Base-by-base conservation (phyloP, 2,888 invertebrate genomes). In the Ecliptopera silaceata region DNA sequence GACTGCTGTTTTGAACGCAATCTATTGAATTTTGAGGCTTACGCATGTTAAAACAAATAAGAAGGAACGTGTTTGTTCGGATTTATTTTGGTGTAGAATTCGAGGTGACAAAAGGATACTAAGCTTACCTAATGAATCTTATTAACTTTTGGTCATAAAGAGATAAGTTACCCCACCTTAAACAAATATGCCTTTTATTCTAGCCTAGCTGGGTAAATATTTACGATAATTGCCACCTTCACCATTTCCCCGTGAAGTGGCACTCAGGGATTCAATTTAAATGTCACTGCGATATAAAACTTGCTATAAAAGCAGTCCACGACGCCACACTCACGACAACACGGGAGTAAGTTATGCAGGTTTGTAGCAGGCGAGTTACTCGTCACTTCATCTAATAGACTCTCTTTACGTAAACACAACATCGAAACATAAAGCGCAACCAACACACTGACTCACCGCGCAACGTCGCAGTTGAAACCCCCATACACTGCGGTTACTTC, bases 251-350 rank as follows among this genome's bases (percentile, higher is more conserved):
- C 6, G 8, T 36, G 13, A 48, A 31, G 22, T 50, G 10, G 15
- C 38, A 8, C 41, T 20, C 15, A 12, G 53, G 53, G 49, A 39
- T 8, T 12, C 43, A 44, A 20, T 47, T 36, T 49, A 38, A 60
- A 60, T 60, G 45, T 31, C 52, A 56, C 43, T n/a, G 43, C 8
- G n/a, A 17, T 39, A 26, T 26, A 13, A 39, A 39, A 18, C 4
- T 18, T 13, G 42, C 8, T 26, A 42, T 26, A 42, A 42, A 42
- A 22, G 12, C 20, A n/a, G 20, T 20, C 39, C 18, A 15, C 17
- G 11, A 11, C 18, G 17, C 32, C 12, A 13, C 34, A 13, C 15
- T 15, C 26, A 36, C 36, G 10, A 36, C 36, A 15, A 10, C 15
- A 36, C 15, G 36, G 3, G 8, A 6, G 26, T 26, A 26, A 26